phyloP scores from a whole-genome alignment of 92 coral and sea anemone genomes.

The Umimayanthus kanabou region DNA sequence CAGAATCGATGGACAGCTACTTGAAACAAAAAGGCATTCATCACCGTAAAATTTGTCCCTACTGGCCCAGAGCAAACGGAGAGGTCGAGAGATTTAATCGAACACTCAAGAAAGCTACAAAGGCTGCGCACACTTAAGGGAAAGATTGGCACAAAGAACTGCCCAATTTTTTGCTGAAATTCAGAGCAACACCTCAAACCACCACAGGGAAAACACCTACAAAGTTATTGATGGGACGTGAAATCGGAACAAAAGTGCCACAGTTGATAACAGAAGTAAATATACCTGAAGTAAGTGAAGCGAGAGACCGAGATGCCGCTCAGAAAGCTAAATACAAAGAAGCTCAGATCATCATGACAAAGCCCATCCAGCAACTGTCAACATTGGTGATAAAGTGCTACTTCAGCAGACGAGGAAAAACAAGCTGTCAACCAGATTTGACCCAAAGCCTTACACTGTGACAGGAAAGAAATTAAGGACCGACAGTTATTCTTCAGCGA shows the following conservation, averaged over 20 bases:
- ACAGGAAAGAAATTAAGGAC: too few species aligned
- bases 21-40: not conserved
- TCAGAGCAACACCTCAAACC: constrained; percentile 3
- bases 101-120: not conserved
- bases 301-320: too few species aligned
- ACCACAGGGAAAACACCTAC: too few species aligned
- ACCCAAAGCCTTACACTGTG: too few species aligned
- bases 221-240: too few species aligned
- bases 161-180: not conserved
- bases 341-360: not conserved
- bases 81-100: not conserved
- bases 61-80: not conserved
- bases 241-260: too few species aligned
- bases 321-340: too few species aligned
- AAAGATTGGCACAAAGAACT: not conserved
- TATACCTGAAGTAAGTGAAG: too few species aligned
- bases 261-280: too few species aligned
- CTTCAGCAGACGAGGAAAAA: too few species aligned
- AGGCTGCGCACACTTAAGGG: not conserved
- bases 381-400: too few species aligned
- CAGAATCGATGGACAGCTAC: not conserved
- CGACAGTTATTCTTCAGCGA: not conserved
- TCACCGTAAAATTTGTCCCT: not conserved
- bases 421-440: too few species aligned
- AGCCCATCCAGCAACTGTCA: not conserved